phyloP scores from a whole-genome alignment of 2,888 invertebrate species.

The Andrena bucephala region DNA sequence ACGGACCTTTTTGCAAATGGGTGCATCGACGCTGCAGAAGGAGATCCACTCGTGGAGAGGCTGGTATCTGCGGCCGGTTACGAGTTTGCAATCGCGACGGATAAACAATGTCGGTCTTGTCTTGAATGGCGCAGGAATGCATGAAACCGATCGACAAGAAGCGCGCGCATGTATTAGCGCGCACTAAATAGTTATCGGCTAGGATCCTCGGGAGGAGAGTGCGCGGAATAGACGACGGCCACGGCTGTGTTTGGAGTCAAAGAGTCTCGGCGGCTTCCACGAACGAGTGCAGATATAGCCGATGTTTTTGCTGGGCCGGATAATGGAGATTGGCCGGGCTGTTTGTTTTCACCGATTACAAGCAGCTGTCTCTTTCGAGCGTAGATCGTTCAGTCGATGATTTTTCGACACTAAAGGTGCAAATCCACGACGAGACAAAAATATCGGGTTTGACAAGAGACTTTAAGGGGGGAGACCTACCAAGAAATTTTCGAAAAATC shows the following conservation, averaged over 20 bases:
- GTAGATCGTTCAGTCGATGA: background rate
- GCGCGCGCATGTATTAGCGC: constrained; percentile 7
- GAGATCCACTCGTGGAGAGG: constrained; percentile 21
- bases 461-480: too few relatives aligned
- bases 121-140: constrained; percentile 61
- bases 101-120: constrained; percentile 74
- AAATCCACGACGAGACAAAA: too few relatives aligned
- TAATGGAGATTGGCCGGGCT: constrained; percentile 9
- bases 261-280: constrained; percentile 46
- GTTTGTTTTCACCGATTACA: constrained; percentile 13
- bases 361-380: background rate
- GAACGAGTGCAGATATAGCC: constrained; percentile 29
- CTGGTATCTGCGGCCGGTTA: constrained; percentile 55
- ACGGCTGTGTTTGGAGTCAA: constrained; percentile 38
- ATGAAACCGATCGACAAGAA: constrained; percentile 65
- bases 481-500: too few relatives aligned
- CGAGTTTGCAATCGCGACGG: constrained; percentile 57
- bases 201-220: constrained; percentile 30
- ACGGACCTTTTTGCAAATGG: constrained; percentile 1
- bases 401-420: too few relatives aligned
- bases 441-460: too few relatives aligned
- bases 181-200: constrained; percentile 26
- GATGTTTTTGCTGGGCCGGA: constrained; percentile 32
- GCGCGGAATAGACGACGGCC: constrained; percentile 37
- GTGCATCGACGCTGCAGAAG: constrained; percentile 30